phyloP scores from a whole-genome alignment of 2,113 vertebrate species.

The Delphinus delphis region DNA sequence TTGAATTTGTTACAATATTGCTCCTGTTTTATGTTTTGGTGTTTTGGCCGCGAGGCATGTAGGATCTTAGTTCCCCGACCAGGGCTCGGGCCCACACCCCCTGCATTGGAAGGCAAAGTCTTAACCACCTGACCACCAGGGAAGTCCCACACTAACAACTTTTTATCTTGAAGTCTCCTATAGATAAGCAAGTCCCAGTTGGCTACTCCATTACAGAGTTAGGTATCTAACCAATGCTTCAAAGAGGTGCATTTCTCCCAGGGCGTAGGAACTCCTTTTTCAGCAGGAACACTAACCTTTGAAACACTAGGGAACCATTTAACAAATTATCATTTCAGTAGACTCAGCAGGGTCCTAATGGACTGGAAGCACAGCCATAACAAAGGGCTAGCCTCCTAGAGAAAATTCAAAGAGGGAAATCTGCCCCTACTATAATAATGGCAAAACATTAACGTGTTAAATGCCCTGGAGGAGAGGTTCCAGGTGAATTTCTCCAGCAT shows the following conservation, averaged over 20 bases:
- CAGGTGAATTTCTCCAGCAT: neutral
- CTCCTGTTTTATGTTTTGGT: too few species aligned
- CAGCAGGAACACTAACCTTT: slow-evolving; percentile 10
- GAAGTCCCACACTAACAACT: neutral
- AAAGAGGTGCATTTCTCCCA: neutral
- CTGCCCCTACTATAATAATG: slow-evolving; percentile 4
- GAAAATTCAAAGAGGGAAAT: neutral
- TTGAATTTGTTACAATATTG: too few species aligned
- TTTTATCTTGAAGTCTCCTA: neutral
- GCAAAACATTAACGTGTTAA: slow-evolving; percentile 19
- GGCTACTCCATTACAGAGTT: neutral
- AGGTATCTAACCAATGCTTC: slow-evolving; percentile 28
- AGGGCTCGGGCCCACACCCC: too few species aligned
- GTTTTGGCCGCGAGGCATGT: too few species aligned
- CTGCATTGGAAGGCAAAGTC: too few species aligned
- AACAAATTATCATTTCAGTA: slow-evolving; percentile 29
- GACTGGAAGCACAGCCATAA: slow-evolving; percentile 6
- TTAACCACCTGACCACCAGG: too few species aligned
- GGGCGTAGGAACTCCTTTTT: neutral
- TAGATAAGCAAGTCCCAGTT: neutral
- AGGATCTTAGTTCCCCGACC: too few species aligned
- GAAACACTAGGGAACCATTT: neutral
- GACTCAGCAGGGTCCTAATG: neutral
- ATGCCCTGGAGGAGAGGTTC: neutral
- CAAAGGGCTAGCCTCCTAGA: neutral